phyloP scores from a whole-genome alignment of 2,113 vertebrate species.

The Melanostigma gelatinosum region DNA sequence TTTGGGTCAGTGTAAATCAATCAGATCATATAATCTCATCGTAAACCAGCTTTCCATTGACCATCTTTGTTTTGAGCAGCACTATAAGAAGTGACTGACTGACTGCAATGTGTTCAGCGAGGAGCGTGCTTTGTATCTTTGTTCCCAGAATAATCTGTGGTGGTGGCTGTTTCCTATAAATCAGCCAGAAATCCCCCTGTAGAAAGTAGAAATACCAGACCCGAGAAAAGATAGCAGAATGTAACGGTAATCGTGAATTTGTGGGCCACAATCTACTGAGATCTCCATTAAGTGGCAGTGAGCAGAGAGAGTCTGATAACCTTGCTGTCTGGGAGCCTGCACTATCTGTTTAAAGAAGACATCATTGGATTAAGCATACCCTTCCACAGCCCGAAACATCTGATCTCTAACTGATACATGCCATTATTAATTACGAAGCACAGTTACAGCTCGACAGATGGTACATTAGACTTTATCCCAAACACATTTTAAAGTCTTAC shows the following conservation, averaged over 20 bases:
- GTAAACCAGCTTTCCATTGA: constrained; percentile 73
- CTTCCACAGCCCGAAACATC: constrained; percentile 84
- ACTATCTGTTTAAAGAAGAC: constrained; percentile 80
- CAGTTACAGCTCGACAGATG: constrained; percentile 87
- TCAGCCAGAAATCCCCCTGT: constrained; percentile 37
- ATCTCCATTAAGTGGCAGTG: constrained; percentile 78
- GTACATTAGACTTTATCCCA: constrained; percentile 57
- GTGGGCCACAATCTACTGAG: constrained; percentile 61
- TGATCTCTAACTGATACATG: constrained; percentile 84
- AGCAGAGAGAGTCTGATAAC: constrained; percentile 84
- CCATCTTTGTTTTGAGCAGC: constrained; percentile 29
- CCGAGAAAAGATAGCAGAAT: constrained; percentile 55
- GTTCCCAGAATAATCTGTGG: constrained; percentile 57
- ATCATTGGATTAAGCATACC: constrained; percentile 86
- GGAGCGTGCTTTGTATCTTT: constrained; percentile 22
- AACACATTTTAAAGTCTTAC: constrained; percentile 46
- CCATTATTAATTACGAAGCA: constrained; percentile 90
- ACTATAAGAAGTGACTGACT: constrained; percentile 47
- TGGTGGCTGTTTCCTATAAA: constrained; percentile 42
- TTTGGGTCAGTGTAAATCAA: constrained; percentile 57
- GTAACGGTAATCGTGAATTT: constrained; percentile 68
- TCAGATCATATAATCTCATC: constrained; percentile 56
- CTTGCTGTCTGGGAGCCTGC: constrained; percentile 85
- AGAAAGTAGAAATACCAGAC: constrained; percentile 58
- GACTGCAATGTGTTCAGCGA: constrained; percentile 35